Percentiles rank a stretch among this genome's conserved stretches.
Evolutionary conservation across 2,888 invertebrate genomes (phyloP).

Genomic region (Tinea semifulvella): DNA sequence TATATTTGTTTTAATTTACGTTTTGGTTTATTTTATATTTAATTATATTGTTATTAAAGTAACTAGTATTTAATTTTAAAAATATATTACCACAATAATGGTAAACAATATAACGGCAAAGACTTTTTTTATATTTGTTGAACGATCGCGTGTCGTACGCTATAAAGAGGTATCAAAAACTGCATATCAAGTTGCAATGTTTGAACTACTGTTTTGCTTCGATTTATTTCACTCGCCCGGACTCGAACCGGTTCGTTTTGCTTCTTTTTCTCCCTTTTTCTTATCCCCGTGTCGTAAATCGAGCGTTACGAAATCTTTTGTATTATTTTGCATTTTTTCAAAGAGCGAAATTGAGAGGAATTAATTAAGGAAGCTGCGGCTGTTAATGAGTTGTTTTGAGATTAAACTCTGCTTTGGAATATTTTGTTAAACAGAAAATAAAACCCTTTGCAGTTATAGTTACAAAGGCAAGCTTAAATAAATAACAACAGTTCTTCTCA

Average conservation of each 20-base stretch:
- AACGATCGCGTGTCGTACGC: constrained; percentile 8
- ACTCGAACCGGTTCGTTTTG: constrained; percentile 17
- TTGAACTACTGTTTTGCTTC: constrained; percentile 42
- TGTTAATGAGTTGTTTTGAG: constrained; percentile 16
- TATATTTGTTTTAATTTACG: too few species aligned
- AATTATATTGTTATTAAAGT: too few species aligned
- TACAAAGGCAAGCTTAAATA: too few species aligned
- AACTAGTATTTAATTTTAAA: too few species aligned
- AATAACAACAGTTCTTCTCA: too few species aligned
- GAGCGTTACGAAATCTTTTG: constrained; percentile 33
- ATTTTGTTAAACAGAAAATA: too few species aligned
- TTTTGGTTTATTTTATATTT: too few species aligned
- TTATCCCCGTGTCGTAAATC: constrained; percentile 29
- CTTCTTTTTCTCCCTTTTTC: constrained; percentile 9
- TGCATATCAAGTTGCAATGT: constrained; percentile 46
- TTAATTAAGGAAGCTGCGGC: constrained; percentile 33
- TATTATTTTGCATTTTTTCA: constrained; percentile 27
- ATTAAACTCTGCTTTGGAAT: too few species aligned
- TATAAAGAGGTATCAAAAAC: constrained; percentile 10
- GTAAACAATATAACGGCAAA: too few species aligned
- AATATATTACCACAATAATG: too few species aligned
- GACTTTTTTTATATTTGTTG: neutral
- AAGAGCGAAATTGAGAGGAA: constrained; percentile 38
- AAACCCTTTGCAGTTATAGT: too few species aligned
- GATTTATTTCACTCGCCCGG: constrained; percentile 22